A percentile compares a stretch with the other conserved stretches of the same genome.
Evolutionary conservation across 2,888 invertebrate species (phyloP).

Genomic region (Lasioglossum lativentre): DNA sequence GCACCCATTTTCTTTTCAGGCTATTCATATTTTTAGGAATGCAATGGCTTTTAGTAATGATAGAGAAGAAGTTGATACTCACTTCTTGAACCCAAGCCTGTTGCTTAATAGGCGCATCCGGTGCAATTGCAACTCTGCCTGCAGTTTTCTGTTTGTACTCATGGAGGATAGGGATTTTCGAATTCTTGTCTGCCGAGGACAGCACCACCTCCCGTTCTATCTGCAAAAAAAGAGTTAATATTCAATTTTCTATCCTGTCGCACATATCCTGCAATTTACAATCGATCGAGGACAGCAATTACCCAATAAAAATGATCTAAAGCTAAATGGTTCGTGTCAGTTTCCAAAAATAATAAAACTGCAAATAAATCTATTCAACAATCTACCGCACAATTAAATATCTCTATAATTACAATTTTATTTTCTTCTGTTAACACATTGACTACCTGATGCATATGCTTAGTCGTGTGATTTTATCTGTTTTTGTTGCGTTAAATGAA

Average conservation of each 20-base stretch:
- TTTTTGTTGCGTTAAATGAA: neutral
- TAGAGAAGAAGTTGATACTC: constrained; percentile 55
- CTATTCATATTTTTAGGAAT: neutral
- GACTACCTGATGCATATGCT: neutral
- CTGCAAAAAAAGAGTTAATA: constrained; percentile 84
- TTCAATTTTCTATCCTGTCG: neutral
- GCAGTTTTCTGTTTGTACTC: constrained; percentile 88
- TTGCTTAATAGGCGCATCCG: constrained; percentile 91
- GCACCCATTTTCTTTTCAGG: neutral
- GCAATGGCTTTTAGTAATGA: neutral
- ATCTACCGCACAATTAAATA: neutral
- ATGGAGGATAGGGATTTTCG: constrained; percentile 91
- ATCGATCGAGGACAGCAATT: neutral
- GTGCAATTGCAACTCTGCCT: constrained; percentile 88
- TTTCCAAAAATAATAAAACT: neutral
- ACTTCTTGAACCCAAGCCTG: constrained; percentile 89
- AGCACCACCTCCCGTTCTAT: constrained; percentile 92
- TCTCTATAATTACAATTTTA: neutral
- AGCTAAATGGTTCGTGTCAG: neutral
- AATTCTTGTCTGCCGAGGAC: constrained; percentile 91
- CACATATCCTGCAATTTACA: neutral
- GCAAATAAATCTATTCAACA: neutral
- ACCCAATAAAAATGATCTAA: neutral
- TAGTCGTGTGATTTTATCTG: neutral
- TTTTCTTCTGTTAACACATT: neutral